A percentile compares a stretch with the other conserved stretches of the same genome.
Evolutionary conservation across 2,113 vertebrate species (phyloP).

Genomic region (Greenwoodochromis staneri): DNA sequence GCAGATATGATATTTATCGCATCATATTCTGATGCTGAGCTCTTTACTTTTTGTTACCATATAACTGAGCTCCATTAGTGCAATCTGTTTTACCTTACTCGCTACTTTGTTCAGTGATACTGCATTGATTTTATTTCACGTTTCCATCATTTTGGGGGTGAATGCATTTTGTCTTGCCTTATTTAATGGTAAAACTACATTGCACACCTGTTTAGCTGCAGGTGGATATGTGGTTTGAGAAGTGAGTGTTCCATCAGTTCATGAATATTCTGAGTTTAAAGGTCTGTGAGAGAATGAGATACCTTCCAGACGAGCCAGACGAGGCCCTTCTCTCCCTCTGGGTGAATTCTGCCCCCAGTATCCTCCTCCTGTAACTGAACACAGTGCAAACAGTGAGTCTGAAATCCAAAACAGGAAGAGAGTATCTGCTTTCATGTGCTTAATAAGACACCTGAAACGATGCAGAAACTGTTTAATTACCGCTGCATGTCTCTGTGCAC

Average conservation of each 20-base stretch:
- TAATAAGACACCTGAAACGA: not conserved
- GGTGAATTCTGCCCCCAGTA: slow-evolving; percentile 80
- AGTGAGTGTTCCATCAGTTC: not conserved
- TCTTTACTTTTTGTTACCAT: not conserved
- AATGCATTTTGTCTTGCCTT: not conserved
- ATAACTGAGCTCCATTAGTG: not conserved
- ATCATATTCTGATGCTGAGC: not conserved
- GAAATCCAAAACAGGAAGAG: not conserved
- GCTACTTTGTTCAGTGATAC: not conserved
- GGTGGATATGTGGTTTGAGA: not conserved
- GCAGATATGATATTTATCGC: not conserved
- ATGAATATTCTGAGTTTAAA: not conserved
- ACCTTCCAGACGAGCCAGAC: slow-evolving; percentile 91
- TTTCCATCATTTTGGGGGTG: not conserved
- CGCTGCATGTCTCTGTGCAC: slow-evolving; percentile 86
- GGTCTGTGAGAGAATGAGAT: not conserved
- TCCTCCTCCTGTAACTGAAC: slow-evolving; percentile 88
- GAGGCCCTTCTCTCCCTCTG: slow-evolving; percentile 80
- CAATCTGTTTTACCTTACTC: accelerated
- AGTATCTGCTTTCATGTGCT: not conserved
- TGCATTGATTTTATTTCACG: not conserved
- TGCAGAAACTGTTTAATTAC: slow-evolving; percentile 51
- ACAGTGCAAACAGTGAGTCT: not conserved
- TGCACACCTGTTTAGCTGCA: not conserved
- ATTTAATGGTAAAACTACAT: not conserved